Evolutionary conservation across 2,888 invertebrate species (phyloP), one percentile per base, ranked within the genome.

Genomic region (Ypsolopha sequella): DNA sequence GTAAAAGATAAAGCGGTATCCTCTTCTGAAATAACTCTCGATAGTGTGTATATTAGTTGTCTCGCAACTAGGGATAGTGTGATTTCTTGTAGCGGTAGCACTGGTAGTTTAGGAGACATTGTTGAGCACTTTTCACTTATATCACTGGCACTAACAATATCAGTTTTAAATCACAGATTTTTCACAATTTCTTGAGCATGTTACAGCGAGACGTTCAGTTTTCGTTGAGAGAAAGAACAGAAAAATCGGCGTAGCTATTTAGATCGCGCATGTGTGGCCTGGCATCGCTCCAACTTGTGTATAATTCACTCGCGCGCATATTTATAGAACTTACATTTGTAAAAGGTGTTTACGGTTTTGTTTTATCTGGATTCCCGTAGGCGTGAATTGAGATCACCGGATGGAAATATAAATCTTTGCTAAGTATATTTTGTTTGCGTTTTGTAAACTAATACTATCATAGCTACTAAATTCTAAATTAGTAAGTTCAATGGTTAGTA

Each of bases 31-130:
- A 91, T 88, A 45, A 90, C 88, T 62, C 89, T 89, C 47, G 90
- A 88, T 41, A 92, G 75, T 35, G 90, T 85, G 65, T 90, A 89
- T 50, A 91, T 91, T 52, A 90, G 68, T 59, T 89, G 85, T 65
- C 89, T 88, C 41, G 91, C 90, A 43, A 92, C 81, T 56, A 89
- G 74, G 13, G 90, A 89, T 56, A 91, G 64, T 6, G 91, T 87
- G 51, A 88, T 79, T 59, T 89, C 89, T 70, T 89, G 89, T 50
- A 92, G 72, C 36, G 88, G 86, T 34, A 87, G 82, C 54, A 92
- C 90, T 56, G 80, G 80, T 63, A 89, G 88, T 66, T 88, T 91
- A 44, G 91, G 92, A 49, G 92, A 90, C 92, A 92, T 92, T 55
- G 57, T 68, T 24, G 24, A 4, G 24, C 24, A 24, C 24, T 24